phyloP scores from a whole-genome alignment of 37 sponge, comb jelly and placozoan species.

The Axinella damicornis region DNA sequence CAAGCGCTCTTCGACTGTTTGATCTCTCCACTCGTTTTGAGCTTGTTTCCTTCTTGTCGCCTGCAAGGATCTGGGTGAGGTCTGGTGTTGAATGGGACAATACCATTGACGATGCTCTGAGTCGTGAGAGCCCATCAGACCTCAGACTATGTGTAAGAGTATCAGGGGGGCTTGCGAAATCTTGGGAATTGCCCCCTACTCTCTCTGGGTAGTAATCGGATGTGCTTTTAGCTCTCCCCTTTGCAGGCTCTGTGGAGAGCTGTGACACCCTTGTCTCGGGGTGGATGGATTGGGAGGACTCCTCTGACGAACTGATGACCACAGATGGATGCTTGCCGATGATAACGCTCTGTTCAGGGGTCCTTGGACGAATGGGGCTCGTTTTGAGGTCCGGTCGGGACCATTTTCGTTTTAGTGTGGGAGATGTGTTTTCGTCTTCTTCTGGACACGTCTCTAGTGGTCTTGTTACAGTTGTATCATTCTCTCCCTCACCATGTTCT shows the following conservation, averaged over 20 bases:
- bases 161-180: no score
- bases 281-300: background rate
- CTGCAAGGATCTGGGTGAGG: slow-evolving; percentile 19
- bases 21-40: slow-evolving; percentile 42
- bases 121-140: slow-evolving; percentile 25
- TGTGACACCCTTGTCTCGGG: background rate
- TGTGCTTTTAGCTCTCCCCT: background rate
- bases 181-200: background rate
- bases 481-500: background rate
- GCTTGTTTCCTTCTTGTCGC: background rate
- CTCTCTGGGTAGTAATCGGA: background rate
- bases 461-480: background rate
- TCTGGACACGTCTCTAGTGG: slow-evolving; percentile 37
- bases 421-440: slow-evolving; percentile 23
- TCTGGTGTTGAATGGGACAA: slow-evolving; percentile 66
- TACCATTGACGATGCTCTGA: slow-evolving; percentile 20
- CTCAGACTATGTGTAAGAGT: background rate
- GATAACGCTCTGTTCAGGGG: slow-evolving; percentile 17
- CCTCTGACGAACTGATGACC: background rate
- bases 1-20: slow-evolving; percentile 14
- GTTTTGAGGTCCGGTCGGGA: background rate
- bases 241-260: background rate
- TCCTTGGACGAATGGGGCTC: background rate
- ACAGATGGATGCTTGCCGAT: background rate
- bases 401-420: background rate